Evolutionary conservation across 2,888 invertebrate species (phyloP).

Genomic region (Hydrotaea diabolus): DNA sequence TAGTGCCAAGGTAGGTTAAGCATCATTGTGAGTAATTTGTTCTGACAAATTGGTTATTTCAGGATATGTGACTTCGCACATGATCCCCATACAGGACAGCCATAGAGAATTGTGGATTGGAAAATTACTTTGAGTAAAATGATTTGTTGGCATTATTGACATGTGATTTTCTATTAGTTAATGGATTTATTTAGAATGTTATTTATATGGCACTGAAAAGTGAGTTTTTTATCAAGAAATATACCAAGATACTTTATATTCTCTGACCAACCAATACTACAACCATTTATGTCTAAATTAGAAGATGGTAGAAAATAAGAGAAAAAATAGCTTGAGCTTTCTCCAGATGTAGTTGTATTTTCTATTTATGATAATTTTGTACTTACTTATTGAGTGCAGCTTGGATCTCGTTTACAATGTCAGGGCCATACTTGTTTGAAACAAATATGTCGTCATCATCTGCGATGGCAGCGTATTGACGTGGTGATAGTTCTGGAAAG

Average conservation of each 20-base stretch:
- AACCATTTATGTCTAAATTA: too few species aligned
- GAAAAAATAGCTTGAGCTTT: too few species aligned
- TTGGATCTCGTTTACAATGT: too few species aligned
- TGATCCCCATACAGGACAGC: background rate
- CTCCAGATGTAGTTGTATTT: too few species aligned
- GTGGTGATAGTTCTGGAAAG: background rate
- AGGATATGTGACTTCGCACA: background rate
- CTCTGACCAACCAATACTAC: background rate
- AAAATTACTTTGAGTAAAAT: constrained; percentile 22
- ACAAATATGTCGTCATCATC: too few species aligned
- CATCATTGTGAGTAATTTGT: background rate
- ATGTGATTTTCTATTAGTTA: constrained; percentile 3
- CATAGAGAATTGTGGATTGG: constrained; percentile 10
- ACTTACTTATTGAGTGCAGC: too few species aligned
- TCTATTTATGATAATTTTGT: too few species aligned
- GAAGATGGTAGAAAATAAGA: too few species aligned
- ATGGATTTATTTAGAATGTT: background rate
- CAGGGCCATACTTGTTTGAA: too few species aligned
- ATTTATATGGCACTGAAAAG: background rate
- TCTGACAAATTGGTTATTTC: background rate
- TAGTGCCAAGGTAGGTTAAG: background rate
- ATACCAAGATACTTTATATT: constrained; percentile 14
- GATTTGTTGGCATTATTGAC: constrained; percentile 3
- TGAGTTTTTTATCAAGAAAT: background rate
- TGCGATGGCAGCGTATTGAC: constrained; percentile 6